Conservation (phyloP, 2,888 invertebrate genomes). For the Drosophila picticornis region DNA sequence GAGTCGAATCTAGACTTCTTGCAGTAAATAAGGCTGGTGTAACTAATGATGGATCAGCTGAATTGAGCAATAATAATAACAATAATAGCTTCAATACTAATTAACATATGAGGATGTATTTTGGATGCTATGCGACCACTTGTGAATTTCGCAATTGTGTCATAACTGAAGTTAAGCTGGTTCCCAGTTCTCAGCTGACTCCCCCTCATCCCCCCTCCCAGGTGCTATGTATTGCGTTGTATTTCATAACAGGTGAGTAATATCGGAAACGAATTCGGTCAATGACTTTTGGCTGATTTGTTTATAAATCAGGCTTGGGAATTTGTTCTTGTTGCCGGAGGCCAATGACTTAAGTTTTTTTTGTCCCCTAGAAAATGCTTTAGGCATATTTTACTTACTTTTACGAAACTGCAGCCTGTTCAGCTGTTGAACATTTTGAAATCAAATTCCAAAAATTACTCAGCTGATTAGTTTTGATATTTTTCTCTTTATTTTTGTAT, state of each 20-base stretch:
- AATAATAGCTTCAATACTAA: slow-evolving; percentile 3
- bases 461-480: slow-evolving; percentile 16
- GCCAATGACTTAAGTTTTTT: slow-evolving; percentile 64
- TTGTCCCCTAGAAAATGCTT: slow-evolving; percentile 48
- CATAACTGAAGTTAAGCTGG: slow-evolving; percentile 31
- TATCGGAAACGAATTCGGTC: slow-evolving; percentile 80
- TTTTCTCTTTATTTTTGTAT: slow-evolving; percentile 14
- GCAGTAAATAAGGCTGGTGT: not conserved
- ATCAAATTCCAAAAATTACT: slow-evolving; percentile 22
- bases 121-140: slow-evolving; percentile 17
- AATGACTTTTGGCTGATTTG: slow-evolving; percentile 78
- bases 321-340: slow-evolving; percentile 65
- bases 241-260: slow-evolving; percentile 80
- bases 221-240: slow-evolving; percentile 45
- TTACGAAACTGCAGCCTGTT: slow-evolving; percentile 61
- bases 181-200: slow-evolving; percentile 18
- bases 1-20: not conserved
- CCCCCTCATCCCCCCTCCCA: slow-evolving; percentile 1
- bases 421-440: slow-evolving; percentile 60
- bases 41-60: not conserved
- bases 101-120: slow-evolving; percentile 22
- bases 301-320: slow-evolving; percentile 75
- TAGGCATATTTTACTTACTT: slow-evolving; percentile 64
- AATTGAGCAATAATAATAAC: too few species aligned
- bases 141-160: slow-evolving; percentile 64